A percentile compares a stretch with the other conserved stretches of the same genome.
phyloP scores from a whole-genome alignment of 1,140 invertebrate species.

The Sycophila sp. region DNA sequence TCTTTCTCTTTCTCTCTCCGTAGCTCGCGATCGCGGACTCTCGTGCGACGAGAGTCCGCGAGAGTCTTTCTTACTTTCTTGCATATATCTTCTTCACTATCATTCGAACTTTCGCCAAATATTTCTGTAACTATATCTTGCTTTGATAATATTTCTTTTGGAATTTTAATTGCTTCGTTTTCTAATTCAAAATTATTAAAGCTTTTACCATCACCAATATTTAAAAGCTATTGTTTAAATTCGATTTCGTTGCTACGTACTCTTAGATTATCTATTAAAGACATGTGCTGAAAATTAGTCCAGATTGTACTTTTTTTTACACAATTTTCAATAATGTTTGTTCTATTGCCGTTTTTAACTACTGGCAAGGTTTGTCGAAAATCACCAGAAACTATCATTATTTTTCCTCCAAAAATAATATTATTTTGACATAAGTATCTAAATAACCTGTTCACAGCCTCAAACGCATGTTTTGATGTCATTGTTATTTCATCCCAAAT shows the following conservation, averaged over 20 bases:
- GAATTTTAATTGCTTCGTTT: no score
- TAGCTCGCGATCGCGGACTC: no score
- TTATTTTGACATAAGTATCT: background rate
- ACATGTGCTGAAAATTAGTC: background rate
- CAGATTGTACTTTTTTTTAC: constrained; percentile 12
- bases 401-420: background rate
- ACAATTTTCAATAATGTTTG: background rate
- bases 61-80: no score
- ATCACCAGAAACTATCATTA: constrained; percentile 1
- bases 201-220: constrained; percentile 24
- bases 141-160: no score
- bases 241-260: background rate
- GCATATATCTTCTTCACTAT: no score
- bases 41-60: no score
- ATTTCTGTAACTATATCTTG: no score
- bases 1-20: no score
- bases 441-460: background rate
- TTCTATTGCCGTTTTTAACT: background rate
- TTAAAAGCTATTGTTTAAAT: background rate
- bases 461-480: constrained; percentile 3
- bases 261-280: constrained; percentile 1
- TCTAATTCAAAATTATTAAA: no score
- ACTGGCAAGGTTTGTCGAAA: background rate
- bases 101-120: no score
- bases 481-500: no score